Percentiles rank a stretch among this genome's conserved stretches.
These are phyloP conservation scores for Orthonyx spaldingii DNA, from an alignment of 2,113 vertebrate species.

Conservation along the genomic window DNA sequence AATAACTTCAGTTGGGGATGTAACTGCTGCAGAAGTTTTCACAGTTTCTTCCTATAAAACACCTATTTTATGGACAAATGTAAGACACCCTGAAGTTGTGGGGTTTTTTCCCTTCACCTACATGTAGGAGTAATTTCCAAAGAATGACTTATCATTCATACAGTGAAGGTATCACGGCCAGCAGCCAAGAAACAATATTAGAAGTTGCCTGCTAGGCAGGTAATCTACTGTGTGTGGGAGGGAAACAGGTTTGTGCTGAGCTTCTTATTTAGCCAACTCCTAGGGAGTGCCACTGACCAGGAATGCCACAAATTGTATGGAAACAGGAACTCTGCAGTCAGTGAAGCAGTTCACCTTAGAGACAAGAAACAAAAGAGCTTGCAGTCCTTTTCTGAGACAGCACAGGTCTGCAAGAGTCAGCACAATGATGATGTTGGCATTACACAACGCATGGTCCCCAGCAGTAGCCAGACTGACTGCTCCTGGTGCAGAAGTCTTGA, in stretches of 20 bases:
- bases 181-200: not conserved
- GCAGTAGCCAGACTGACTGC: not conserved
- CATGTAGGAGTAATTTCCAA: not conserved
- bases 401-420: not conserved
- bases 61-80: not conserved
- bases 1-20: not conserved
- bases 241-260: not conserved
- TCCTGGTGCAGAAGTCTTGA: not conserved
- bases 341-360: not conserved
- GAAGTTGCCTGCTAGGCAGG: not conserved
- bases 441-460: not conserved
- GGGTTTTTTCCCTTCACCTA: accelerated
- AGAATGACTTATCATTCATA: not conserved
- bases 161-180: not conserved
- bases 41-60: not conserved
- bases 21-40: not conserved
- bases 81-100: not conserved
- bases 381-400: not conserved
- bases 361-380: not conserved
- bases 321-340: not conserved
- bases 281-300: not conserved
- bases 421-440: not conserved
- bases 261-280: not conserved
- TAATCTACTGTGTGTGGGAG: not conserved
- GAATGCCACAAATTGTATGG: not conserved